Conservation (phyloP, 2,797 vertebrate species). For the Uromys caudimaculatus region DNA sequence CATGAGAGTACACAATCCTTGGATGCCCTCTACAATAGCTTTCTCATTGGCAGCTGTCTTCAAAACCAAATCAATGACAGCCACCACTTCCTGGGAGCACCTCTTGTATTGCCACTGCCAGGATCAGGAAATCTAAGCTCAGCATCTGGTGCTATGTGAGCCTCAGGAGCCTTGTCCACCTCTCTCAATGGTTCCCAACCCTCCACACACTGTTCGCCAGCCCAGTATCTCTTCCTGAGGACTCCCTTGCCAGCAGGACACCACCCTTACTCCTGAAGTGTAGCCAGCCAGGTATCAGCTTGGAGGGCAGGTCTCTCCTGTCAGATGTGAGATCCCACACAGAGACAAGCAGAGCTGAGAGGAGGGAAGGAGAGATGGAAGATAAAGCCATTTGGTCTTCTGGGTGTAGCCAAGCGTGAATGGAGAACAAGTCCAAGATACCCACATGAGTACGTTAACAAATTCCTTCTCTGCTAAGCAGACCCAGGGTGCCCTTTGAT, state of each 20-base stretch:
- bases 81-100: background rate
- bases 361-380: fast-evolving
- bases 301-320: background rate
- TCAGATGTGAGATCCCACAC: background rate
- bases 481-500: background rate
- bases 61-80: background rate
- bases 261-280: background rate
- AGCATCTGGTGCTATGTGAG: background rate
- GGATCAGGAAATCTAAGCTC: background rate
- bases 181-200: fast-evolving
- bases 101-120: too few species aligned
- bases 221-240: background rate
- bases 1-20: too few species aligned
- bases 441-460: fast-evolving
- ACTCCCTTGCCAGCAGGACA: background rate
- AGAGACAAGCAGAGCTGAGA: background rate
- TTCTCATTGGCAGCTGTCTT: background rate
- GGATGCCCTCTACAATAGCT: background rate
- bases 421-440: background rate
- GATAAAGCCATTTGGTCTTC: background rate
- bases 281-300: background rate
- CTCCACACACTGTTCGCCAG: fast-evolving
- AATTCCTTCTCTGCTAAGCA: background rate
- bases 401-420: background rate
- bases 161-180: background rate